Base-by-base conservation (phyloP, 2,113 vertebrate genomes). In the Promerops cafer region DNA sequence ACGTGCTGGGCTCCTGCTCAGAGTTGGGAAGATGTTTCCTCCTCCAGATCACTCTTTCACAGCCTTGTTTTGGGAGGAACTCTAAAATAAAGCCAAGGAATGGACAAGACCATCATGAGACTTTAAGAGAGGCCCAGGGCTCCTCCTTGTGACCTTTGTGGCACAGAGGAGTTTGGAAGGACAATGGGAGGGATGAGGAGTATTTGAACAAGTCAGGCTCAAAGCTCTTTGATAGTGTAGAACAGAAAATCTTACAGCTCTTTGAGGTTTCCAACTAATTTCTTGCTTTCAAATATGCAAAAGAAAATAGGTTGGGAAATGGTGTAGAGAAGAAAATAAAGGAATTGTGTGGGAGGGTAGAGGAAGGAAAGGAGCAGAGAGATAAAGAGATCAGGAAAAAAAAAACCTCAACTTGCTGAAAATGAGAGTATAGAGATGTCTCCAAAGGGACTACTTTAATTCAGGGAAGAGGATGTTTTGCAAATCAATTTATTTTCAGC, bases 381-480 rank as follows among this genome's bases (percentile, higher is more conserved):
- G 33, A 91, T 49, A 84, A 57, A 79, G 40, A 93, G 71, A 89
- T 39, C 4, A 3, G 52, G 28, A 39, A 60, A 75, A n/a, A 57
- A 69, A 93, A 50, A 61, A 60, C 10, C 5, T 6, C 11, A 65
- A 59, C 30, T 61, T 86, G 28, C 17, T 88, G 63, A 76, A 65
- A 69, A 94, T 63, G 22, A 70, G 30, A 65, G 9, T 59, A 87
- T 0, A 80, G 35, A 85, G 37, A 83, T 57, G 24, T 83, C 82
- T 87, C 87, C 45, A 90, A 91, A 83, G 52, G 59, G 90, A 91
- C 66, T 59, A 54, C 23, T 89, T 91, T 88, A 93, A 87, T 87
- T 90, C 56, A 82, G 45, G n/a, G 26, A 93, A 87, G 9, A 82
- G 61, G 27, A 79, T 93, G 82, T 74, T 90, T 94, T 83, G 45